These are phyloP conservation scores for Drosophila dives DNA, from an alignment of 2,888 invertebrate genomes.

Conservation along the genomic window DNA sequence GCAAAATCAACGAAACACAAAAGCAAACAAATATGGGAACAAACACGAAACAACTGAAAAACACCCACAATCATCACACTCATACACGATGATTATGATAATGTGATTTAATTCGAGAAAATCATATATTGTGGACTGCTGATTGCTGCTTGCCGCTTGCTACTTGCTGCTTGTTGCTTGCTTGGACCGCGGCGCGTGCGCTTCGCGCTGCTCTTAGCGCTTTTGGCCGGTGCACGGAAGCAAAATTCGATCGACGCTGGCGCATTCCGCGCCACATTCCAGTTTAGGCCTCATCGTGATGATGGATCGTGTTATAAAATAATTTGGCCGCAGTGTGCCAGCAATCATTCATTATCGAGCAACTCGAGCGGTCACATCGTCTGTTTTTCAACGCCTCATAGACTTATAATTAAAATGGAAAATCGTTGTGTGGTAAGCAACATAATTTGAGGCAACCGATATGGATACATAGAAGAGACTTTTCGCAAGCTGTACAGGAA, in stretches of 20 bases:
- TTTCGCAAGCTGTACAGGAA: background rate
- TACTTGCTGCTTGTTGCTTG: conserved; percentile 27
- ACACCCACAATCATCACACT: conserved; percentile 46
- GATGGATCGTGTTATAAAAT: conserved; percentile 69
- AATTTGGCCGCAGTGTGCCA: conserved; percentile 63
- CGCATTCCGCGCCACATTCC: conserved; percentile 49
- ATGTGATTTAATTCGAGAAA: conserved; percentile 20
- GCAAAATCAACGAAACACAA: background rate
- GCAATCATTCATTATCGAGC: conserved; percentile 67
- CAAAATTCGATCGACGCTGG: conserved; percentile 48
- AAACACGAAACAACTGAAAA: conserved; percentile 35
- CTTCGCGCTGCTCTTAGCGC: conserved; percentile 24
- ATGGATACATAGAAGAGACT: background rate
- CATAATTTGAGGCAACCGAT: background rate
- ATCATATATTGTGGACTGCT: conserved; percentile 48
- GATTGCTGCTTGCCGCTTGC: conserved; percentile 23
- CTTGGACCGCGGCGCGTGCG: conserved; percentile 62
- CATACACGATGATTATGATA: conserved; percentile 16
- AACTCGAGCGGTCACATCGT: conserved; percentile 57
- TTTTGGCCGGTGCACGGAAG: conserved; percentile 60
- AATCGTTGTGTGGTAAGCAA: conserved; percentile 66
- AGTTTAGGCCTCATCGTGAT: conserved; percentile 13
- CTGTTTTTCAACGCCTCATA: conserved; percentile 26
- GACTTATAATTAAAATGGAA: conserved; percentile 58
- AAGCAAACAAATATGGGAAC: conserved; percentile 35